These are phyloP conservation scores for Lymantria dispar DNA, from an alignment of 2,888 invertebrate species.

Conservation along the genomic window DNA sequence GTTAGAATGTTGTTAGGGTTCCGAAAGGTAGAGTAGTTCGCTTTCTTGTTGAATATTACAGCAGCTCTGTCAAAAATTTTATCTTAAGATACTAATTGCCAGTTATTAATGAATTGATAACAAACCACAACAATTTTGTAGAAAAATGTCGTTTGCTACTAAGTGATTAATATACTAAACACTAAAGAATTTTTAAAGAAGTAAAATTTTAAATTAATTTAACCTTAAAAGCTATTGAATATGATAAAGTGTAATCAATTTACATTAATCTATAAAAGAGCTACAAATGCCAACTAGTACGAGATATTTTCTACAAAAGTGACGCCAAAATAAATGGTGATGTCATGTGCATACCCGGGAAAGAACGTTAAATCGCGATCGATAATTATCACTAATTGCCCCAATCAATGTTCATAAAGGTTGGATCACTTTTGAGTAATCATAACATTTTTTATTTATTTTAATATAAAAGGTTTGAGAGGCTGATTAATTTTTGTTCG, in stretches of 20 bases:
- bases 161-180: neutral
- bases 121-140: neutral
- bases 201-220: no score
- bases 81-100: no score
- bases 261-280: neutral
- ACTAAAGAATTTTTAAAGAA: neutral
- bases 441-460: constrained; percentile 16
- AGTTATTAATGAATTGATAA: neutral
- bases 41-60: no score
- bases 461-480: constrained; percentile 17
- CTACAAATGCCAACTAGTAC: neutral
- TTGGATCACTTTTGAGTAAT: constrained; percentile 32
- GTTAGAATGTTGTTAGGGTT: no score
- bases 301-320: neutral
- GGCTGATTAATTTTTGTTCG: constrained; percentile 17
- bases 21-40: no score
- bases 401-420: constrained; percentile 31
- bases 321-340: constrained; percentile 15
- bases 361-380: constrained; percentile 18
- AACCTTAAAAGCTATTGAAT: neutral
- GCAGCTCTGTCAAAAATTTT: no score
- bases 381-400: constrained; percentile 28
- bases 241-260: neutral
- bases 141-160: neutral
- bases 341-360: constrained; percentile 21